Conservation (phyloP, 2,888 invertebrate genomes). For the Lepidocyrtoides sp. region DNA sequence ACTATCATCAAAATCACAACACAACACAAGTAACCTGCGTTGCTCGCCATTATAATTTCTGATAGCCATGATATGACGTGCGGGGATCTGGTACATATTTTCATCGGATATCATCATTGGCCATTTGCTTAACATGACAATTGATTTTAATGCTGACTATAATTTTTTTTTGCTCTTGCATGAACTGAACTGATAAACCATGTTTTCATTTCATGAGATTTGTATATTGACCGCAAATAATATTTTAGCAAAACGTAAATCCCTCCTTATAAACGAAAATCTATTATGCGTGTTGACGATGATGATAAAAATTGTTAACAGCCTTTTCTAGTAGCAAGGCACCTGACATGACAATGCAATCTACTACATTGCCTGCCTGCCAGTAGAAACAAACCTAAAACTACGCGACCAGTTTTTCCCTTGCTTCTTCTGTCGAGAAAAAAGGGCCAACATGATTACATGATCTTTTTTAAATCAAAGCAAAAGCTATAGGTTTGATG, state of each 20-base stretch:
- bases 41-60: not conserved
- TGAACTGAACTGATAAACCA: not conserved
- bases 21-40: conserved; percentile 19
- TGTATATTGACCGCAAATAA: not conserved
- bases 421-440: not conserved
- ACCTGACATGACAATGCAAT: conserved; percentile 22
- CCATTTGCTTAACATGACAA: not conserved
- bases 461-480: not conserved
- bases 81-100: not conserved
- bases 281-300: not conserved
- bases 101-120: not conserved
- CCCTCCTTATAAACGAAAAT: not conserved
- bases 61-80: not conserved
- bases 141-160: conserved; percentile 20
- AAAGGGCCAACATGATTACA: not conserved
- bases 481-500: not conserved
- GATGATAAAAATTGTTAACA: not conserved
- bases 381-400: not conserved
- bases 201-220: not conserved
- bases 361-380: too few species aligned
- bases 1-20: not conserved
- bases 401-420: not conserved
- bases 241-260: not conserved
- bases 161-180: too few species aligned
- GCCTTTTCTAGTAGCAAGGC: conserved; percentile 10